A percentile compares a stretch with the other conserved stretches of the same genome.
Evolutionary conservation across 2,888 invertebrate genomes (phyloP).

Genomic region (Malthinus seriepunctatus): DNA sequence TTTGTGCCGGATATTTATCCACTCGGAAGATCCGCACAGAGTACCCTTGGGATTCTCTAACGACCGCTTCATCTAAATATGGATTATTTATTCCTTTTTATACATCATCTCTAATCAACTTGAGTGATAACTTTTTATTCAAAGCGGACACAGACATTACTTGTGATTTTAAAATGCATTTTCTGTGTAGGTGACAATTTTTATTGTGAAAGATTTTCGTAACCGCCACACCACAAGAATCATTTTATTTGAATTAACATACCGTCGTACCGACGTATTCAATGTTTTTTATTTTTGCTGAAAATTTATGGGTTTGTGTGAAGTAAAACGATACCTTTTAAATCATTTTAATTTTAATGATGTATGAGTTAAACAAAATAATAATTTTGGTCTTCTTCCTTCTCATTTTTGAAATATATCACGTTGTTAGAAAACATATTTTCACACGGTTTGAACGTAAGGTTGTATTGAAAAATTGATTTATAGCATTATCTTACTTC

Average conservation of each 20-base stretch:
- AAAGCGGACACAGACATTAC: constrained; percentile 49
- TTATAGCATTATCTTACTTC: constrained; percentile 37
- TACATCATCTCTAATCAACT: constrained; percentile 52
- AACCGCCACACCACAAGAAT: too few relatives aligned
- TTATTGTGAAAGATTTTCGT: constrained; percentile 15
- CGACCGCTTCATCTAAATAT: constrained; percentile 52
- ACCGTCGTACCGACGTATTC: too few relatives aligned
- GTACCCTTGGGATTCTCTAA: constrained; percentile 46
- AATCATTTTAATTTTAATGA: too few relatives aligned
- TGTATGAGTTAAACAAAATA: not conserved
- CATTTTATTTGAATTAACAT: too few relatives aligned
- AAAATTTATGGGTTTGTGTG: too few relatives aligned
- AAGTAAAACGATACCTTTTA: too few relatives aligned
- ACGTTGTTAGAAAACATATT: constrained; percentile 11
- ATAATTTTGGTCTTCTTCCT: not conserved
- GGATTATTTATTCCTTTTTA: constrained; percentile 52
- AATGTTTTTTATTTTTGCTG: too few relatives aligned
- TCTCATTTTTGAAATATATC: not conserved
- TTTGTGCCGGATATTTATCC: constrained; percentile 32
- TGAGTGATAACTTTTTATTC: constrained; percentile 51
- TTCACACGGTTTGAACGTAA: constrained; percentile 21
- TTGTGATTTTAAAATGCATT: constrained; percentile 45
- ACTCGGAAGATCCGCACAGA: constrained; percentile 36
- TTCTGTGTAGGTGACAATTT: constrained; percentile 35
- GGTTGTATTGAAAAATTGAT: constrained; percentile 39